Base-by-base conservation (phyloP, 92 coral and sea anemone genomes). In the Heliopora coerulea region DNA sequence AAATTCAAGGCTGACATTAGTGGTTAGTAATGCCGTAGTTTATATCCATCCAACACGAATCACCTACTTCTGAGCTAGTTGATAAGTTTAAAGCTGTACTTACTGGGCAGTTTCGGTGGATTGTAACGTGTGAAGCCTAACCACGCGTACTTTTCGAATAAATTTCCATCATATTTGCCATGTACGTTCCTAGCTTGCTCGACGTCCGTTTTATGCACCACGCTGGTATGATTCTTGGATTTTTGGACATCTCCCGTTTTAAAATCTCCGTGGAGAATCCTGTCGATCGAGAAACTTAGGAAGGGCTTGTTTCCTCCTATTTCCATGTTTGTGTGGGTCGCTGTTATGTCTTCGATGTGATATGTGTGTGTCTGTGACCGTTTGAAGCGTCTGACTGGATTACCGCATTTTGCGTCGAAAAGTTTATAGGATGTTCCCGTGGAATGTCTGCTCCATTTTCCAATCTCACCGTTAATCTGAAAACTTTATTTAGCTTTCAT, bases 91-190 rank as follows among this genome's bases (percentile, higher is more conserved):
- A 26, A 4, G 37, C 17, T 15, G 2, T 58, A 91, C 99, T 95
- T 78, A 95, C 99, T 90, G 48, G 99, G 99, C 27, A 95, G 82
- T 61, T 90, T 95, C 3, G 99, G 99, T 49, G 99, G 99, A 29
- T 88, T 85, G 73, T 95, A 95, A 52, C 99, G 84, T 14, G 99
- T 85, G 56, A 84, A 95, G 17, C 87, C 64, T 34, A 95, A 68
- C 99, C 99, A 95, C 24, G 91, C 93, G 13, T 49, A 70, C 32
- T 37, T 17, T 23, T 50, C 58, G 8, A 50, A n/a, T 50, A 50
- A 3, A 50, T 17, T 50, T 3, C 58, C 58, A 5, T 7, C 42
- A 37, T 4, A 4, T 11, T 37, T 37, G 42, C 42, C 42, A 2
- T 29, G 32, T 20, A 14, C 25, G 5, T 17, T 24, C 26, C 68